Percentiles rank a stretch among this genome's conserved stretches.
These are phyloP conservation scores for Stratiolaelaps scimitus DNA, from an alignment of 1,140 invertebrate genomes.

Conservation along the genomic window DNA sequence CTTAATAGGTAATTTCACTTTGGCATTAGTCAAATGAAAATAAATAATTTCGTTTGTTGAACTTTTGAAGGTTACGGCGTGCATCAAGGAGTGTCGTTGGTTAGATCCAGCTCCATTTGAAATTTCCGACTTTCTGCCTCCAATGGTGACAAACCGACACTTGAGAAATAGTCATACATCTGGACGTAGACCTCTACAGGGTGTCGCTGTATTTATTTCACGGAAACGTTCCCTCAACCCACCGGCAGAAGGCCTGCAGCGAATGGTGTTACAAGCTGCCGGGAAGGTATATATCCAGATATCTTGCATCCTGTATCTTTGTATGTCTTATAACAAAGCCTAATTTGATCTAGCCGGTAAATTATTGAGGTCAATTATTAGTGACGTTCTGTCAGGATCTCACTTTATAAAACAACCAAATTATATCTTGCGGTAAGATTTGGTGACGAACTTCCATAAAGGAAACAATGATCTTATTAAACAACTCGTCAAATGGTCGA, in stretches of 20 bases:
- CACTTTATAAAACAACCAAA: no score
- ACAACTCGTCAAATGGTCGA: no score
- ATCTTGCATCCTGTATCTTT: no score
- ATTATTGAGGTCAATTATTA: no score
- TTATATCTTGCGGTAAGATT: no score
- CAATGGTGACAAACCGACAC: neutral
- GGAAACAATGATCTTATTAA: no score
- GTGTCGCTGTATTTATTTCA: constrained; percentile 4
- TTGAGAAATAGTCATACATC: neutral
- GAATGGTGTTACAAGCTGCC: constrained; percentile 15
- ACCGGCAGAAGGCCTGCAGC: neutral
- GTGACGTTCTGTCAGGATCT: no score
- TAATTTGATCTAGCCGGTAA: no score
- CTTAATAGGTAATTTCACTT: neutral
- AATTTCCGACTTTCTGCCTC: neutral
- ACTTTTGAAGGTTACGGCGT: neutral
- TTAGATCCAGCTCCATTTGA: constrained; percentile 1
- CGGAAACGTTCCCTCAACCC: constrained; percentile 2
- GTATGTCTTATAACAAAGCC: no score
- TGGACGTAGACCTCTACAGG: neutral
- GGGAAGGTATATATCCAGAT: neutral
- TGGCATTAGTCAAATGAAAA: no score
- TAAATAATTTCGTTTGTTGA: neutral
- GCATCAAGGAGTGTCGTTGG: neutral
- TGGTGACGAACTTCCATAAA: no score